Percentiles rank a stretch among this genome's conserved stretches.
Evolutionary conservation across 2,113 vertebrate genomes (phyloP).

Genomic region (Dromiciops gliroides): DNA sequence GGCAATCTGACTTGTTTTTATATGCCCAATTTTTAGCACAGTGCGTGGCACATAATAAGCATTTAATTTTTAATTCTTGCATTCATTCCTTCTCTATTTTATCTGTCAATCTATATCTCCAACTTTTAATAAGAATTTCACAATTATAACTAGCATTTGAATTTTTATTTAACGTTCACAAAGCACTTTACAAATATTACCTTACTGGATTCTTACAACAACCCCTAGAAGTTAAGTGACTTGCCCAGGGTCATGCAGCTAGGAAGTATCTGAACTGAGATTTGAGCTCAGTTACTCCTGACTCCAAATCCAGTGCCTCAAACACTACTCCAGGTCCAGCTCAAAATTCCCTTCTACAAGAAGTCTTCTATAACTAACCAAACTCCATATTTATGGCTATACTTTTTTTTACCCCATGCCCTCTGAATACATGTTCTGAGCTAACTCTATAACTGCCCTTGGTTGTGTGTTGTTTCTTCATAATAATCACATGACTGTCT

Average conservation of each 20-base stretch:
- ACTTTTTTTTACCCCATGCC: background rate
- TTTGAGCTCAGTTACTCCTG: background rate
- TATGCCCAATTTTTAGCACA: background rate
- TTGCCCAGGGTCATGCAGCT: background rate
- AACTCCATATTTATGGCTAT: background rate
- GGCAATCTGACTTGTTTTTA: background rate
- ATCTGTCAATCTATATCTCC: background rate
- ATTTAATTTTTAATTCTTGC: background rate
- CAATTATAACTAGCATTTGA: background rate
- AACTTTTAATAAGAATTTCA: background rate
- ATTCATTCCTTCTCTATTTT: background rate
- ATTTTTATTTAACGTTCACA: background rate
- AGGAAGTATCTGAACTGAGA: background rate
- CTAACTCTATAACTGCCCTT: background rate
- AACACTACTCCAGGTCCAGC: background rate
- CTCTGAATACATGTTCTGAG: background rate
- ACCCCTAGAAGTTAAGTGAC: background rate
- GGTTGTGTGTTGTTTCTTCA: background rate
- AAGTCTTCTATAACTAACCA: background rate
- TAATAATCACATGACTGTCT: background rate
- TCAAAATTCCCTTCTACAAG: slow-evolving; percentile 30
- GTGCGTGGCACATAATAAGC: background rate
- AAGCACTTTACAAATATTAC: background rate
- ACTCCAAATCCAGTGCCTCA: background rate
- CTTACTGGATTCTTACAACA: background rate